Conservation (phyloP, 2,888 invertebrate species). For the Parnassius smintheus region DNA sequence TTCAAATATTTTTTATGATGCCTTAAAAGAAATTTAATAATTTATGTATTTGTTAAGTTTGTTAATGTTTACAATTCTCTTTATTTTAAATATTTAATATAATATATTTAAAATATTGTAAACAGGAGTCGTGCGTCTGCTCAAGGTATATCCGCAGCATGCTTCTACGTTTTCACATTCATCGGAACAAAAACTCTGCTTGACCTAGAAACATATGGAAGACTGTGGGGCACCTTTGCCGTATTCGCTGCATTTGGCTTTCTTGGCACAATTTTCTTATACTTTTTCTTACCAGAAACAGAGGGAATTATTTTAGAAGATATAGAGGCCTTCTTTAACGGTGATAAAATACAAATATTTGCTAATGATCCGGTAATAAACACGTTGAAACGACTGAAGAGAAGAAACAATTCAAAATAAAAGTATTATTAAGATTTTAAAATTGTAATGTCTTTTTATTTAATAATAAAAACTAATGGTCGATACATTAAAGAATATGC, state of each 20-base stretch:
- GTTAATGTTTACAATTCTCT: too few species aligned
- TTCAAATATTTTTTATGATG: too few species aligned
- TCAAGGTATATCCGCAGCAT: constrained; percentile 74
- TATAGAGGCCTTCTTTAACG: constrained; percentile 74
- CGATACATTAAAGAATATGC: too few species aligned
- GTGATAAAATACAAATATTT: constrained; percentile 58
- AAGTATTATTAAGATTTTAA: too few species aligned
- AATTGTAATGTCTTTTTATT: too few species aligned
- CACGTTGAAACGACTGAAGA: constrained; percentile 56
- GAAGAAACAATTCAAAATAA: constrained; percentile 30
- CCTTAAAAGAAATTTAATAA: too few species aligned
- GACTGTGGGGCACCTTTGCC: constrained; percentile 73
- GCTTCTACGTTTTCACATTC: constrained; percentile 73
- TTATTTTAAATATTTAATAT: too few species aligned
- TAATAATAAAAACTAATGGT: too few species aligned
- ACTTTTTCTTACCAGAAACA: constrained; percentile 79
- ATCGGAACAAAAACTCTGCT: constrained; percentile 77
- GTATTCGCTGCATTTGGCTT: constrained; percentile 68
- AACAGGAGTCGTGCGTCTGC: constrained; percentile 78
- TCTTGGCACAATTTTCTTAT: constrained; percentile 74
- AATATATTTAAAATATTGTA: constrained; percentile 20
- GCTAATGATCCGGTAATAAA: constrained; percentile 71
- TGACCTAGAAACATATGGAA: constrained; percentile 68
- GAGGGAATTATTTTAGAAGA: constrained; percentile 73
- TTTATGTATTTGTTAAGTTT: too few species aligned